Conservation (phyloP, 2,797 vertebrate genomes). For the Myotis vivesi region DNA sequence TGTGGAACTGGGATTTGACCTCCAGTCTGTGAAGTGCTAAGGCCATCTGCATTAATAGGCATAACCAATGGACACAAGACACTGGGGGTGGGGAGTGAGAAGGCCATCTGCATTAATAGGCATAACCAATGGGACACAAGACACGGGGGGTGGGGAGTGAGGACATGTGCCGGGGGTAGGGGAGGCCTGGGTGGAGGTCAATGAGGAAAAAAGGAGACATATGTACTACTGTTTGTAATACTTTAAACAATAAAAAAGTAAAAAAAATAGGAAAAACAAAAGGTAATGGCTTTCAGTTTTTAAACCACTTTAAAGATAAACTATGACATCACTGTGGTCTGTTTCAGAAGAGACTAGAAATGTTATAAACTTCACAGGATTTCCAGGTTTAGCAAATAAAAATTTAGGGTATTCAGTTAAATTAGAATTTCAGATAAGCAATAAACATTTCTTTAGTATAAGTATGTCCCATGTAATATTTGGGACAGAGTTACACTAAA, state of each 20-base stretch:
- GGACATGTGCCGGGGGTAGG: too few relatives aligned
- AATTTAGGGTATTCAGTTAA: neutral
- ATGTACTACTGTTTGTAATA: too few relatives aligned
- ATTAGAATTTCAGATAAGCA: neutral
- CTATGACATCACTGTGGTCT: neutral
- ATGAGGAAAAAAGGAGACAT: too few relatives aligned
- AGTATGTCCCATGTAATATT: neutral
- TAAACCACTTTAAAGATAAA: neutral
- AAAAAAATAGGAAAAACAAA: neutral
- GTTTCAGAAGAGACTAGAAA: slow-evolving; percentile 36
- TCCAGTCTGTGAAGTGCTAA: neutral
- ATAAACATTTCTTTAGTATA: neutral
- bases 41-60: neutral
- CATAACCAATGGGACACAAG: too few relatives aligned
- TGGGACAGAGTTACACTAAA: neutral
- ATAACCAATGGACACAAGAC: too few relatives aligned
- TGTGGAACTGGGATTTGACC: neutral
- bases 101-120: neutral
- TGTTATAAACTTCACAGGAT: neutral
- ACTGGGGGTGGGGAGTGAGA: too few relatives aligned
- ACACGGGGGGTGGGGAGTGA: too few relatives aligned
- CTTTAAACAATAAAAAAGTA: too few relatives aligned
- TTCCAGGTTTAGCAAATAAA: neutral
- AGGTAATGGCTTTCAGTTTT: neutral
- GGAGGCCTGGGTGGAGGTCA: too few relatives aligned